Conservation (phyloP, 2,797 vertebrate genomes). For the Australoheros facetus region DNA sequence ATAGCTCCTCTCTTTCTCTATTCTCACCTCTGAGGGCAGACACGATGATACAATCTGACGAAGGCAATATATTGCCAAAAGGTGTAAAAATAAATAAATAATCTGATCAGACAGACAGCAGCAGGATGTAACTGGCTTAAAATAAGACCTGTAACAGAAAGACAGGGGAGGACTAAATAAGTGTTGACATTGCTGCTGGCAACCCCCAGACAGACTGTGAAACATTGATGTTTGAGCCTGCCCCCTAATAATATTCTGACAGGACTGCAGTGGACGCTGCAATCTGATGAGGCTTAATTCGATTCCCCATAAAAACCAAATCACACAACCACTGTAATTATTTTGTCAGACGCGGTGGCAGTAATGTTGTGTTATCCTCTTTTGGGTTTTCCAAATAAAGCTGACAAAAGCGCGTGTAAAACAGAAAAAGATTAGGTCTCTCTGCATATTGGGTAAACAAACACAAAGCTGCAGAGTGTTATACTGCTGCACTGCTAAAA, state of each 20-base stretch:
- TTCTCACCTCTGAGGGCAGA: slow-evolving; percentile 33
- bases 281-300: slow-evolving; percentile 39
- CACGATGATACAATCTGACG: slow-evolving; percentile 58
- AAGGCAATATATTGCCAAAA: slow-evolving; percentile 44
- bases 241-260: slow-evolving; percentile 26
- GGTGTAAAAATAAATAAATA: slow-evolving; percentile 35
- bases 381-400: slow-evolving; percentile 34
- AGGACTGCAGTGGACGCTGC: slow-evolving; percentile 36
- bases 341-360: slow-evolving; percentile 19
- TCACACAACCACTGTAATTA: slow-evolving; percentile 3
- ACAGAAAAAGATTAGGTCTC: slow-evolving; percentile 14
- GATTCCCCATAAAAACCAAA: slow-evolving; percentile 29
- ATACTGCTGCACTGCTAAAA: background rate
- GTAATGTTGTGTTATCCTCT: slow-evolving; percentile 36
- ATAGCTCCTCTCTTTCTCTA: slow-evolving; percentile 24
- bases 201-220: background rate
- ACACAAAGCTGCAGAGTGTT: slow-evolving; percentile 25
- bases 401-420: slow-evolving; percentile 30
- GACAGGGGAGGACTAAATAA: slow-evolving; percentile 1
- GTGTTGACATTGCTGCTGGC: slow-evolving; percentile 6
- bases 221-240: slow-evolving; percentile 24
- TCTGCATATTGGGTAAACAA: slow-evolving; percentile 23
- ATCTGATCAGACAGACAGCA: slow-evolving; percentile 31
- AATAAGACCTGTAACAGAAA: background rate
- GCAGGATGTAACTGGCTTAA: slow-evolving; percentile 20